Base-by-base conservation (phyloP, 2,888 invertebrate species). In the Phalera bucephala region DNA sequence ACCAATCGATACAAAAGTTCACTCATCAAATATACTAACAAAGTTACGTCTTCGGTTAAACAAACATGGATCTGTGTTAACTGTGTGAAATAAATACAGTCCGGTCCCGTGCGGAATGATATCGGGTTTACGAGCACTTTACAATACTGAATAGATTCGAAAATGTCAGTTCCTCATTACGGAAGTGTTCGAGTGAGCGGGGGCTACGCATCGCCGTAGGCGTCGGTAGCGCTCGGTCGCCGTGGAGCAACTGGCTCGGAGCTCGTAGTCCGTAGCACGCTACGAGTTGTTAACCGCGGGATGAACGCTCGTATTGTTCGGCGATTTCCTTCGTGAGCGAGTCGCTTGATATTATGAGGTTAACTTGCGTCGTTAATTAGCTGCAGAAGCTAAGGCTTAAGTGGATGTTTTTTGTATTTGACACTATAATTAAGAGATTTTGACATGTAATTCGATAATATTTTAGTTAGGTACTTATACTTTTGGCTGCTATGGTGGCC, bases 191-290 rank as follows among this genome's bases (percentile, higher is more conserved):
- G 52, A 31, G 36, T 41, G 36, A 19, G n/a, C n/a, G 14, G n/a
- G n/a, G 27, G 36, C 12, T 20, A 17, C 51, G 53, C 45, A 52
- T 45, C 56, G 36, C 48, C 52, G 62, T 59, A 62, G 64, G 69
- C 79, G 74, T 59, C 75, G 69, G 78, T 69, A 72, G 63, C 67
- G 57, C 45, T 35, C 60, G 65, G 54, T 48, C 20, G 53, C 50
- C 72, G 71, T 72, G 65, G 66, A 62, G 52, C 45, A 36, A 78
- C 79, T 80, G 70, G 53, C 53, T 56, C 66, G 59, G 17, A 29
- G 19, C 29, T 4, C 10, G 28, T 28, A 17, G 49, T 41, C 31
- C 58, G 55, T 63, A 62, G 65, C 46, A 42, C 29, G 51, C 45
- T 49, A 47, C 59, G 52, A 32, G 31, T 3, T 4, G 11, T 19